Evolutionary conservation across 2,888 invertebrate genomes (phyloP), one percentile per base, ranked within the genome.

Genomic region (Drosophila pseudotakahashii): DNA sequence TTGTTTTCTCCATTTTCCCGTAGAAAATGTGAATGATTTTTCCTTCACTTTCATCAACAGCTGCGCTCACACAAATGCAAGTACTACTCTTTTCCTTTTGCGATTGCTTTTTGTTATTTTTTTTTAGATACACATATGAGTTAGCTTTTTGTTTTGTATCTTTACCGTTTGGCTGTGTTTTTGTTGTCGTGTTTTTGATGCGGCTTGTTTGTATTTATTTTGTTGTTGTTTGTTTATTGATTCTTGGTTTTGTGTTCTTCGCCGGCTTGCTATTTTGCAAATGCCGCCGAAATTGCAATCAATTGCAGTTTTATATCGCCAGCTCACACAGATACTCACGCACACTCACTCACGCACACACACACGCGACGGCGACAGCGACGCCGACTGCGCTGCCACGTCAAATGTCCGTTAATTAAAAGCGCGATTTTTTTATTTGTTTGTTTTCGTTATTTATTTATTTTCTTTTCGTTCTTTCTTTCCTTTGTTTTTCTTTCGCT

Each of bases 1-100:
- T 47, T 68, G 54, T 54, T 63, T 76, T 73, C 74, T 67, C 71
- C 75, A 78, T 88, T 88, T 81, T 85, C 60, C 53, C 63, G 39
- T 54, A 23, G 54, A 73, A 73, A 71, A 71, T 71, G 68, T 79
- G 85, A 84, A 88, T 81, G 79, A 76, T 76, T 86, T 86, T 86
- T 84, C 61, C 73, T 82, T 82, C 86, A 85, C 84, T 86, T 88
- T 86, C 84, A 83, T 86, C 82, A 88, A 83, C 89, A 88, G 87
- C 89, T 83, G 83, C 84, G 82, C 81, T 84, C 58, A 74, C 72
- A 69, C 63, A 67, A 47, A 67, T 44, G 57, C 54, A 64, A 51
- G 50, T 57, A 51, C 53, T 63, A 51, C 59, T 74, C 66, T 64
- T 66, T 50, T 57, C 32, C 39, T 14, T 64, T 26, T 41, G 16